Evolutionary conservation across 2,113 vertebrate species (phyloP).

Genomic region (Donacobius atricapilla): DNA sequence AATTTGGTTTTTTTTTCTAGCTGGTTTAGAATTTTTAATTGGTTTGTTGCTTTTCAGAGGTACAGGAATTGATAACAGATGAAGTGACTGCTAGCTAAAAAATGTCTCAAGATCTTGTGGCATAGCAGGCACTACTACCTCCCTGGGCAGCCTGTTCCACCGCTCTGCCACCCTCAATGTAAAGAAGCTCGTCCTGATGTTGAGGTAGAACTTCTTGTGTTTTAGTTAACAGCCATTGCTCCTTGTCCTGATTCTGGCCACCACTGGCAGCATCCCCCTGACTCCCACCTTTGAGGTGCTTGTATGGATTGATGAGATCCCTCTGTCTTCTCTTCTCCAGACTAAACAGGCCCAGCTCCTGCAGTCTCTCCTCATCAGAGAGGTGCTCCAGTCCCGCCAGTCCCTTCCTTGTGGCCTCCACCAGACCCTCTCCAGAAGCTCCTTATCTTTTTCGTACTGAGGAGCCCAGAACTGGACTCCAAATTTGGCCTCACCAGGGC

Average conservation of each 20-base stretch:
- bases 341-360: background rate
- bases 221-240: background rate
- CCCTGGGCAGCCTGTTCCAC: background rate
- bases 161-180: background rate
- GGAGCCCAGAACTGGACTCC: background rate
- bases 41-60: background rate
- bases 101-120: background rate
- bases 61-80: background rate
- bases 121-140: background rate
- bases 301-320: background rate
- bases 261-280: background rate
- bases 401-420: rapidly evolving
- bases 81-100: background rate
- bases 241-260: background rate
- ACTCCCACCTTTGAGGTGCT: background rate
- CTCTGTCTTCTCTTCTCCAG: background rate
- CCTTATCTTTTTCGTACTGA: background rate
- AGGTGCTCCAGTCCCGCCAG: background rate
- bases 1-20: background rate
- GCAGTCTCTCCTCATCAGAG: background rate
- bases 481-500: background rate
- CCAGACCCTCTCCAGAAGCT: background rate
- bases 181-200: background rate
- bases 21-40: background rate
- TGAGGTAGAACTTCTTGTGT: background rate